These are phyloP conservation scores for Atherinomorus stipes DNA, from an alignment of 2,113 vertebrate genomes.

Conservation along the genomic window DNA sequence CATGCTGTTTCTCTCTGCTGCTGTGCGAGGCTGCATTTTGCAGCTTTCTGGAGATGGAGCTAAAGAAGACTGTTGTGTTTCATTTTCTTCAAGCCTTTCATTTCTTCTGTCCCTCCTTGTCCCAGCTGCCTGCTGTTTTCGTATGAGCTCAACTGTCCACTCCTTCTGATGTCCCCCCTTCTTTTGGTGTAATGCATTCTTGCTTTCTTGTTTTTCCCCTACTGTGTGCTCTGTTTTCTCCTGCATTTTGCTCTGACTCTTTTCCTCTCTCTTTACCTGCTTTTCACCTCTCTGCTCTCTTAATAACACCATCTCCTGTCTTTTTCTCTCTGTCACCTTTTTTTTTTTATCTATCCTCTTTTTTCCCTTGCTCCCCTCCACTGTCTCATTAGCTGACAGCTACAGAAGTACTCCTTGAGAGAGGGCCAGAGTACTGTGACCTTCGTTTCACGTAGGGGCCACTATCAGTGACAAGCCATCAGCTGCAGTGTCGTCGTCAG, in stretches of 20 bases:
- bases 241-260: conserved; percentile 1
- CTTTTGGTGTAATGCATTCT: conserved; percentile 7
- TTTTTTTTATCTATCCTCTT: conserved; percentile 46
- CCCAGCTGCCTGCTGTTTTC: conserved; percentile 22
- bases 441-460: conserved; percentile 70
- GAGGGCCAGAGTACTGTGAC: conserved; percentile 75
- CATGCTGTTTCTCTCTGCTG: conserved; percentile 40
- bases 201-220: neutral
- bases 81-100: conserved; percentile 36
- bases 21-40: conserved; percentile 22
- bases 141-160: conserved; percentile 21
- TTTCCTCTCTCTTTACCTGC: conserved; percentile 1
- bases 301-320: conserved; percentile 42
- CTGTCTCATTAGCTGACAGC: conserved; percentile 79
- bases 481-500: conserved; percentile 60
- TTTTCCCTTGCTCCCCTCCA: conserved; percentile 35
- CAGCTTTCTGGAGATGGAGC: conserved; percentile 24
- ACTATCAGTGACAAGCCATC: conserved; percentile 81
- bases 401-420: conserved; percentile 68
- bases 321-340: conserved; percentile 42
- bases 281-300: conserved; percentile 19
- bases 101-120: neutral
- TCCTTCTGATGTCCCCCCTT: conserved; percentile 15
- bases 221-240: conserved; percentile 8
- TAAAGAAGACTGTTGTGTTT: conserved; percentile 33